Percentiles rank a stretch among this genome's conserved stretches.
Evolutionary conservation across 2,113 vertebrate species (phyloP).

Genomic region (Myotis lucifugus): DNA sequence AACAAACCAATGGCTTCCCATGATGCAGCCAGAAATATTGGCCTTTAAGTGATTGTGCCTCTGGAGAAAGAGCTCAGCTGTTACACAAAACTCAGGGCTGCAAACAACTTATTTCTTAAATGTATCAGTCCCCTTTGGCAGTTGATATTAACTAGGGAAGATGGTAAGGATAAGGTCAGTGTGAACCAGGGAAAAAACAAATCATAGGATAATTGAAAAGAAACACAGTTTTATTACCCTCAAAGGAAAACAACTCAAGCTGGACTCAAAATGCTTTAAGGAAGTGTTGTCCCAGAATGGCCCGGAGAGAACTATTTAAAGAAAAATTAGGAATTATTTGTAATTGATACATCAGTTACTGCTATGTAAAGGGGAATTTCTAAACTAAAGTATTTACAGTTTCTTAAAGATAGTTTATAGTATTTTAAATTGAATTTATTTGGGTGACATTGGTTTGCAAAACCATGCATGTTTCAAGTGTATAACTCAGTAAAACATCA

Average conservation of each 20-base stretch:
- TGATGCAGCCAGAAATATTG: conserved; percentile 24
- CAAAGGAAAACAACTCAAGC: conserved; percentile 31
- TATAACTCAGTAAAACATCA: not conserved
- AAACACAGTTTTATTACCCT: conserved; percentile 17
- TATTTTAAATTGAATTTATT: not conserved
- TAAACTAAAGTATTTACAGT: conserved; percentile 33
- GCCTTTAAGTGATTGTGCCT: conserved; percentile 23
- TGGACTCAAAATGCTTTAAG: conserved; percentile 25
- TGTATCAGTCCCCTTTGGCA: conserved; percentile 21
- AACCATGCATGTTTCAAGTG: not conserved
- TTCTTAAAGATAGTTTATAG: conserved; percentile 1
- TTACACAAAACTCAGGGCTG: not conserved
- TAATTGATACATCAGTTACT: conserved; percentile 10
- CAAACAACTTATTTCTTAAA: conserved; percentile 44
- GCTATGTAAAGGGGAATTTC: not conserved
- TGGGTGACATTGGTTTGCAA: not conserved
- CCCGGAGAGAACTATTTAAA: conserved; percentile 6
- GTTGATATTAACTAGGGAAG: conserved; percentile 7
- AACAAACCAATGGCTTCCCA: conserved; percentile 50
- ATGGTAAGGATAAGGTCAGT: conserved; percentile 16
- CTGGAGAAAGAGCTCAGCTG: not conserved
- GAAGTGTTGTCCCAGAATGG: conserved; percentile 20
- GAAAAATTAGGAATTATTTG: conserved; percentile 53
- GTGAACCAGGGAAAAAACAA: conserved; percentile 43
- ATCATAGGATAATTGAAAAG: conserved; percentile 27